Evolutionary conservation across 2,888 invertebrate species (phyloP), one percentile per base, ranked within the genome.

Genomic region (Terebella lapidaria): DNA sequence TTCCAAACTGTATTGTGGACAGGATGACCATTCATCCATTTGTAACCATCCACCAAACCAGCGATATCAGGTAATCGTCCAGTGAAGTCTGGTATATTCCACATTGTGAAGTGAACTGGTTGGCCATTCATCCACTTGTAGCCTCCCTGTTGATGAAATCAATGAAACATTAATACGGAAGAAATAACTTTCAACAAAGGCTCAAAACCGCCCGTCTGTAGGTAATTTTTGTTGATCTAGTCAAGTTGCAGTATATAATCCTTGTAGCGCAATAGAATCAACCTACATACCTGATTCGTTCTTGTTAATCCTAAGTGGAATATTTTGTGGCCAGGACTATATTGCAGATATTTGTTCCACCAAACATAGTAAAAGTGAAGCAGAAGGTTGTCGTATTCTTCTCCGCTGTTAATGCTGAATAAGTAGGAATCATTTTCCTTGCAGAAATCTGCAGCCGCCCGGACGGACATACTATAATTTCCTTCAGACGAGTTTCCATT

Each of bases 271-370:
- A n/a, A n/a, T n/a, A n/a, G n/a, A n/a, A n/a, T n/a, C 35, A 10
- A 35, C 18, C 10, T 10, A 35, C 35, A 15, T 35, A 35, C 58
- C 53, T 58, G 20, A 22, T 20, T 3, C 35, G 35, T 53, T 22
- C 46, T 51, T 24, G 29, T 42, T 22, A 59, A 20, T 15, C 46
- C 55, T 1, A 59, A 20, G 22, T 55, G 55, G 29, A 55, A 25
- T 35, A 55, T 26, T 49, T 59, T 59, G 29, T 24, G 22, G n/a
- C 59, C 59, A 27, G 54, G 54, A 10, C 54, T 2, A 24, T 25
- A 51, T 22, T 45, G 35, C 25, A 54, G 29, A 26, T 25, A 35
- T 1, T 24, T 1, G 1, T 24, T 20, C 54, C 42, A 59, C 54
- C 55, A 54, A 28, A 15, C 3, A 49, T n/a, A 26, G 47, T 46